A percentile compares a stretch with the other conserved stretches of the same genome.
These are phyloP conservation scores for Temnothorax rugatulus DNA, from an alignment of 2,888 invertebrate species.

Conservation along the genomic window DNA sequence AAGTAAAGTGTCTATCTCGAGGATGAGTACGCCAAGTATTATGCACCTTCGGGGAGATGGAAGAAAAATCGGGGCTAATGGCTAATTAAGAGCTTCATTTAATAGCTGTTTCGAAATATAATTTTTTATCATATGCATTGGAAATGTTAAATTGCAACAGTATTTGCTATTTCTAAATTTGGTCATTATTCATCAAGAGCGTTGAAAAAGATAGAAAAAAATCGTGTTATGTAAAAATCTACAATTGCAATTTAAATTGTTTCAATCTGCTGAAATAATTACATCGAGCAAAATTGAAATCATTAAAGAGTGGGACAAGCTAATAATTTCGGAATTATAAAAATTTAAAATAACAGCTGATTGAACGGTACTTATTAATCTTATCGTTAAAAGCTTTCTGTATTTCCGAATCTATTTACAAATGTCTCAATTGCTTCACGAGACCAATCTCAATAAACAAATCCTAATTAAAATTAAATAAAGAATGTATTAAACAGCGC, in stretches of 20 bases:
- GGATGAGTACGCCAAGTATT: background rate
- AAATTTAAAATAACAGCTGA: background rate
- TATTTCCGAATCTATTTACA: background rate
- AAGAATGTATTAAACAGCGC: background rate
- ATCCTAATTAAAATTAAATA: background rate
- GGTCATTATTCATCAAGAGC: background rate
- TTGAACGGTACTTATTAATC: background rate
- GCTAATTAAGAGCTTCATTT: background rate
- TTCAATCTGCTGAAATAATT: slow-evolving; percentile 2
- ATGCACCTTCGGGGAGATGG: background rate
- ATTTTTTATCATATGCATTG: background rate
- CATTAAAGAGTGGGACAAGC: background rate
- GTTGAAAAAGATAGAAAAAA: background rate
- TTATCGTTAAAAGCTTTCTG: background rate
- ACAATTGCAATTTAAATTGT: background rate
- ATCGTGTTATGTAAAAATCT: background rate
- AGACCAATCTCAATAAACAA: background rate
- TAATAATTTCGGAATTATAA: background rate
- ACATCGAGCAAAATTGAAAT: background rate
- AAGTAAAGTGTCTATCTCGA: slow-evolving; percentile 13
- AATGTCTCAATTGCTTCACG: background rate
- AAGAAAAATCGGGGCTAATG: slow-evolving; percentile 34
- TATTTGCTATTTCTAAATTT: background rate
- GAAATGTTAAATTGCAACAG: background rate
- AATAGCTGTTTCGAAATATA: slow-evolving; percentile 20